These are phyloP conservation scores for Zaprionus capensis DNA, from an alignment of 1,140 invertebrate species.

Conservation along the genomic window DNA sequence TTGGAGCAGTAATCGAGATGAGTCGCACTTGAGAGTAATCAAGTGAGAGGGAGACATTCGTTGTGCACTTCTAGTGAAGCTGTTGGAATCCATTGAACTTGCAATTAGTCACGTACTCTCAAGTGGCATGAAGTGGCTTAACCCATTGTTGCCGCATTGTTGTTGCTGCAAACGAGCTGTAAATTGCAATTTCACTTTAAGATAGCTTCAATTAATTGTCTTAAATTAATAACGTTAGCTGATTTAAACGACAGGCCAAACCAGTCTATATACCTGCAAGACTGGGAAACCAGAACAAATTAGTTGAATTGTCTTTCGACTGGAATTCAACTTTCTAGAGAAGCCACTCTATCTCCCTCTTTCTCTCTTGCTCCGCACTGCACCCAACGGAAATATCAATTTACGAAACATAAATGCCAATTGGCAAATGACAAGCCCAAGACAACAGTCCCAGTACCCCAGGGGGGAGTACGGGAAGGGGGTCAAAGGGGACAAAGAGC, in stretches of 20 bases:
- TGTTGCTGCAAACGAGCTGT: slow-evolving; percentile 37
- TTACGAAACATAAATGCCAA: slow-evolving; percentile 61
- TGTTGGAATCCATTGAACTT: slow-evolving; percentile 57
- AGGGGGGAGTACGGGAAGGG: background rate
- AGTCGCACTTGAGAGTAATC: slow-evolving; percentile 5
- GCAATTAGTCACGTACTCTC: slow-evolving; percentile 65
- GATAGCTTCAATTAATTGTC: slow-evolving; percentile 55
- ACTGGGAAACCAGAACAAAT: slow-evolving; percentile 37
- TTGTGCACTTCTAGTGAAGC: slow-evolving; percentile 32
- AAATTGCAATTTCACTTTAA: slow-evolving; percentile 54
- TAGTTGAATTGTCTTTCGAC: slow-evolving; percentile 49
- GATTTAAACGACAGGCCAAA: slow-evolving; percentile 37
- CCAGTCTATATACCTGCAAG: background rate
- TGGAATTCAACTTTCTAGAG: slow-evolving; percentile 23
- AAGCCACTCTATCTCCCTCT: background rate
- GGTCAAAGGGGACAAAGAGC: background rate
- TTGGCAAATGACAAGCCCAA: slow-evolving; percentile 61
- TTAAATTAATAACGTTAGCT: slow-evolving; percentile 51
- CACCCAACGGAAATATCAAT: slow-evolving; percentile 64
- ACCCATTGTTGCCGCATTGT: slow-evolving; percentile 53
- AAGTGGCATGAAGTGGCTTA: slow-evolving; percentile 45
- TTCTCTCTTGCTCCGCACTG: slow-evolving; percentile 15
- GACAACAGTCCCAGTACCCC: slow-evolving; percentile 29
- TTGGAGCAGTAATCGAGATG: background rate
- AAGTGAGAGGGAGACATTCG: background rate